Conservation (phyloP, 2,888 invertebrate species). For the Isotomurus palustris region DNA sequence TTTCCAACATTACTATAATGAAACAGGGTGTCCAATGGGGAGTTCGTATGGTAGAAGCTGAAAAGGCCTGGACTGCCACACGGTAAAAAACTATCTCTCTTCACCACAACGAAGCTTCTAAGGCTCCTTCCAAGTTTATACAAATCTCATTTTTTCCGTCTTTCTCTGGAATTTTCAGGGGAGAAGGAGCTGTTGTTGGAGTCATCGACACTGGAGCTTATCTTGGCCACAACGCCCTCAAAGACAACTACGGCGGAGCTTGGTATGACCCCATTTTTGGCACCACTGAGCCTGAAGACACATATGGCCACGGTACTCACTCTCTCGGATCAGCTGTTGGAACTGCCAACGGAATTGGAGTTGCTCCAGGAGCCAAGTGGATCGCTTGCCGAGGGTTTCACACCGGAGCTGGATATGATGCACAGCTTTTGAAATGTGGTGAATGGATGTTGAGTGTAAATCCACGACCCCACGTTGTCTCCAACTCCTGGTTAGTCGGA, state of each 20-base stretch:
- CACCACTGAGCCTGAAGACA: slow-evolving; percentile 1
- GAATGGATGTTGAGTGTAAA: slow-evolving; percentile 5
- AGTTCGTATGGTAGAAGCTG: background rate
- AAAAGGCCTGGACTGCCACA: slow-evolving; percentile 1
- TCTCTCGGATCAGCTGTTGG: slow-evolving; percentile 5
- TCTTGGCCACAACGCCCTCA: slow-evolving; percentile 5
- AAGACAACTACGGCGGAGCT: background rate
- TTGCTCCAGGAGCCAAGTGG: slow-evolving; percentile 10
- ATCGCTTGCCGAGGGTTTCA: slow-evolving; percentile 8
- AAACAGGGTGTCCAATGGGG: slow-evolving; percentile 8
- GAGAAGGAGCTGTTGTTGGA: slow-evolving; percentile 1
- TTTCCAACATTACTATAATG: background rate
- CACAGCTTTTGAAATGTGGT: slow-evolving; percentile 1
- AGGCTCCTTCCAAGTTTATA: too few relatives aligned
- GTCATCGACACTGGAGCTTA: slow-evolving; percentile 12
- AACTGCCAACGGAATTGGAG: slow-evolving; percentile 6
- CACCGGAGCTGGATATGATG: background rate
- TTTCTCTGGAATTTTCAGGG: too few relatives aligned
- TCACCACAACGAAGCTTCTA: too few relatives aligned
- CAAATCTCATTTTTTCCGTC: too few relatives aligned
- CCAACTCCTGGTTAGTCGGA: slow-evolving; percentile 13
- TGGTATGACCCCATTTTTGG: slow-evolving; percentile 7
- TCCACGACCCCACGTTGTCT: slow-evolving; percentile 2
- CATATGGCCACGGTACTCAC: slow-evolving; percentile 11
- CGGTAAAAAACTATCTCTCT: background rate